Evolutionary conservation across 2,797 vertebrate genomes (phyloP), one percentile per base, ranked within the genome.

Genomic region (Pempheris klunzingeri): DNA sequence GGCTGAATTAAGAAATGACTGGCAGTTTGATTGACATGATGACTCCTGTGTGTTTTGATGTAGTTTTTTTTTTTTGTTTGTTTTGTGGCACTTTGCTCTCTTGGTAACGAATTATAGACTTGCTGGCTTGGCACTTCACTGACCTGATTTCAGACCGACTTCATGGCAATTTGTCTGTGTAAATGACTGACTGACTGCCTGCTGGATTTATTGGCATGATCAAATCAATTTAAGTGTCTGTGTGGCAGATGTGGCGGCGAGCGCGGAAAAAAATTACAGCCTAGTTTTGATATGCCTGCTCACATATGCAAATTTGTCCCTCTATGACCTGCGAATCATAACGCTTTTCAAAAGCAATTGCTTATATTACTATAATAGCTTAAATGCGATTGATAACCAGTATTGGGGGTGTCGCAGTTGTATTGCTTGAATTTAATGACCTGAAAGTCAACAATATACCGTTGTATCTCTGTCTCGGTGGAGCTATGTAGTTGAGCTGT

Each of bases 381-480:
- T 71, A 73, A 76, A 84, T 74, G 63, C 66, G 77, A 89, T 85
- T 81, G 78, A 73, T 80, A 61, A 65, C 38, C 11, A 46, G 55
- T 43, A 77, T 36, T 53, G 22, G 22, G 44, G 59, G 44, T 69
- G 64, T 65, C 57, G 54, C 78, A 84, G 73, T 68, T 78, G 59
- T 74, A 67, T 47, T 47, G 79, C 72, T 59, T 46, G 58, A 78
- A 24, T 83, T 73, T 75, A 87, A 84, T 80, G 60, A 47, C 46
- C 64, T 71, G 54, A 73, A 79, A 74, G 62, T 65, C 20, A 24
- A 82, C 54, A 74, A 32, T 80, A 73, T 72, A 46, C 41, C 5
- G 7, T 43, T 32, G 59, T 44, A 17, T 74, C 36, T 17, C 54
- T 41, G 62, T 87, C 83, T 86, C 80, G 12, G 38, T 49, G 72